phyloP scores from a whole-genome alignment of 2,888 invertebrate genomes.

The Mythimna ferrago region DNA sequence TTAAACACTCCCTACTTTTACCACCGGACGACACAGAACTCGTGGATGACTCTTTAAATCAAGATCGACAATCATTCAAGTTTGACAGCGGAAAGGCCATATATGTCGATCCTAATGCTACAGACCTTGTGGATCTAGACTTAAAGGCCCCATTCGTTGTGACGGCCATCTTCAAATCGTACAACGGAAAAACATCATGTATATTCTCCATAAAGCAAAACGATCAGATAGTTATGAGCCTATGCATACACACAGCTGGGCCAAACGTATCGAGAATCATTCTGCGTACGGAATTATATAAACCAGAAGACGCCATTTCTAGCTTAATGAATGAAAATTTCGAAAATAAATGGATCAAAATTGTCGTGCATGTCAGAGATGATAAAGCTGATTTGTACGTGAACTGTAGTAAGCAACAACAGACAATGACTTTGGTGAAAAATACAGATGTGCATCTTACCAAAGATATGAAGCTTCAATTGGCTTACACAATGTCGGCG shows the following conservation, averaged over 20 bases:
- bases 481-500: constrained; percentile 22
- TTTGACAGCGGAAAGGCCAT: constrained; percentile 1
- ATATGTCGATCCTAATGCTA: neutral
- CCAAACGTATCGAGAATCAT: constrained; percentile 52
- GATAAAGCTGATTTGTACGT: constrained; percentile 55
- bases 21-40: neutral
- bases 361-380: constrained; percentile 65
- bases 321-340: constrained; percentile 24
- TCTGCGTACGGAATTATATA: constrained; percentile 42
- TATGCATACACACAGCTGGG: constrained; percentile 66
- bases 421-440: neutral
- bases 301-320: constrained; percentile 11
- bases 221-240: constrained; percentile 59
- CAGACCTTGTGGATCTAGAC: constrained; percentile 30
- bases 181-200: constrained; percentile 63
- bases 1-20: neutral
- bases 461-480: constrained; percentile 14
- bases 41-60: neutral
- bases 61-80: neutral
- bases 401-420: constrained; percentile 58
- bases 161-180: constrained; percentile 71
- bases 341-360: constrained; percentile 58
- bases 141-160: constrained; percentile 75
- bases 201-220: constrained; percentile 76
- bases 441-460: constrained; percentile 6